Evolutionary conservation across 2,888 invertebrate genomes (phyloP), one percentile per base, ranked within the genome.

Genomic region (Clanis bilineata): DNA sequence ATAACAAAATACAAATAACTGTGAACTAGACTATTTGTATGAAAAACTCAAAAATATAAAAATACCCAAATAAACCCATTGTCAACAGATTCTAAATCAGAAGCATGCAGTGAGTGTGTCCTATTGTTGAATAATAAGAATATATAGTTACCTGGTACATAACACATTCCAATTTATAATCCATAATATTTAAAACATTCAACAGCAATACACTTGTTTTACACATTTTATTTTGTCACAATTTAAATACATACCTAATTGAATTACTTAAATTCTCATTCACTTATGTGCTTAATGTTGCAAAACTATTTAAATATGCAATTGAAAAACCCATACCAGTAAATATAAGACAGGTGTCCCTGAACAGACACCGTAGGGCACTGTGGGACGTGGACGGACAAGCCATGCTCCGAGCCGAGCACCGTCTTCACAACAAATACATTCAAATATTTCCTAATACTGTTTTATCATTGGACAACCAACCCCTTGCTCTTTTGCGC

Each of bases 401-500:
- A 70, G 68, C 73, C 79, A 79, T n/a, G n/a, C n/a, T n/a, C 74
- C 74, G 74, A 78, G 73, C 72, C 61, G 70, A 60, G 65, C 61
- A 73, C 68, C 63, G 72, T 65, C 62, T 62, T 67, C 73, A 69
- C 80, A 80, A 73, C 81, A 67, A 86, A 87, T 85, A 86, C 80
- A 83, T 88, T 86, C 83, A 80, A 85, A 80, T 85, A 89, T 86
- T 72, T 68, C 78, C 77, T 77, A 82, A 79, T 74, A 70, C 83
- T 80, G 81, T 71, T 66, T 75, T 89, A 78, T 83, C 64, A 92
- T 92, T 92, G 92, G 92, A 79, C 77, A 81, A 77, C 72, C 76
- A 77, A 74, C 68, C 82, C 84, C 84, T 77, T 83, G 81, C 84
- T 82, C 85, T 75, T 83, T 83, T 91, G 91, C 90, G 91, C 90